Evolutionary conservation across 2,888 invertebrate species (phyloP), one percentile per base, ranked within the genome.

Genomic region (Osmoderma eremita): DNA sequence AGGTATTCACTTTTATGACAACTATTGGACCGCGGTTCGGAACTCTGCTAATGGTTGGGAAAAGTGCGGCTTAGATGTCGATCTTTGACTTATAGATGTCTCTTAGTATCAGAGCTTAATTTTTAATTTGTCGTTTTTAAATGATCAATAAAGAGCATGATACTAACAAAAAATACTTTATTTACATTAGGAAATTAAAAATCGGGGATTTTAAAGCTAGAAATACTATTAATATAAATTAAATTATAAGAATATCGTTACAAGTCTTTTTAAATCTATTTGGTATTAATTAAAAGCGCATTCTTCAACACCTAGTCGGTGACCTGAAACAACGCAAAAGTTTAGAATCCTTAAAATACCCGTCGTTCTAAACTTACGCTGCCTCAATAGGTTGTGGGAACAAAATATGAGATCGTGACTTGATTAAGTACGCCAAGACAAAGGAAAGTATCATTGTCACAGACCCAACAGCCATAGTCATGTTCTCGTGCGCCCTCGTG

Each of bases 401-500:
- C 30, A 87, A 73, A 65, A 85, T 77, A 69, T 84, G 81, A 39
- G 86, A 83, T 69, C 83, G 78, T 1, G 83, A 82, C 74, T 85
- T 84, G 6, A 86, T 76, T 69, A 86, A 86, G 79, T 85, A 86
- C 3, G 87, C 86, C 8, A 86, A 48, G 17, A 85, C 53, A 62
- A 87, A 84, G 0, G 88, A 87, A 12, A 85, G 69, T 20, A 83
- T 72, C 63, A 87, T 80, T 3, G 85, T 81, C 18, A 82, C 73
- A 20, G 84, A 79, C 10, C 88, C 89, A 10, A 86, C 75, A n/a
- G 84, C 79, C 41, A 88, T 79, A 1, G 85, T 87, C 67, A 85
- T 76, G 42, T 83, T 81, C 78, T 88, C 88, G 48, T 86, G 85
- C 20, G 81, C 80, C 17, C 87, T 85, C 10, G 91, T 85, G 53